phyloP scores from a whole-genome alignment of 1,140 invertebrate genomes.

The Rhizoglyphus robini region DNA sequence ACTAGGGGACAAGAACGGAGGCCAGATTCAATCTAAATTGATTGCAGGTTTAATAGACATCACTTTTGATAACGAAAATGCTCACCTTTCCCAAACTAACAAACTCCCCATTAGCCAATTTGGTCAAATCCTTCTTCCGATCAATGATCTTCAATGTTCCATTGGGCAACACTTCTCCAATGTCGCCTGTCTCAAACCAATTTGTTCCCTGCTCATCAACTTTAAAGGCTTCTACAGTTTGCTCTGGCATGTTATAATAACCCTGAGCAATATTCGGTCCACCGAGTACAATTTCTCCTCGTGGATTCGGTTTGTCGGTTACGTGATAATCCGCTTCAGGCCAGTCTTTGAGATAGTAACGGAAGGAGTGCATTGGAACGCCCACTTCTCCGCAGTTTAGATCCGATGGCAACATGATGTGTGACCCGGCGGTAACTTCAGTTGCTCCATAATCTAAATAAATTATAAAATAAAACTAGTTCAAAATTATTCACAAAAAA shows the following conservation, averaged over 20 bases:
- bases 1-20: constrained; percentile 82
- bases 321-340: constrained; percentile 55
- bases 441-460: constrained; percentile 95
- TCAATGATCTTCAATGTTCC: constrained; percentile 47
- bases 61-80: too few relatives aligned
- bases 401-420: constrained; percentile 59
- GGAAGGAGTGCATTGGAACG: constrained; percentile 65
- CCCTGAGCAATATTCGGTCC: constrained; percentile 39
- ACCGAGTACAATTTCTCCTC: constrained; percentile 41
- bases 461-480: too few relatives aligned
- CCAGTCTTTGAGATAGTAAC: constrained; percentile 82
- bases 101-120: constrained; percentile 49
- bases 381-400: constrained; percentile 50
- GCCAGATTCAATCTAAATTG: constrained; percentile 56
- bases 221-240: constrained; percentile 40
- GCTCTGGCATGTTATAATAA: constrained; percentile 50
- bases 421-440: constrained; percentile 84
- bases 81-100: constrained; percentile 28
- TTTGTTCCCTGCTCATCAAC: constrained; percentile 32
- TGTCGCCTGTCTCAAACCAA: constrained; percentile 42
- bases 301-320: constrained; percentile 32
- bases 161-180: constrained; percentile 41
- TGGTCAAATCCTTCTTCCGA: constrained; percentile 67
- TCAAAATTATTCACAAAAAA: too few relatives aligned
- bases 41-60: too few relatives aligned